Percentiles rank a stretch among this genome's conserved stretches.
These are phyloP conservation scores for Melanophora roralis DNA, from an alignment of 2,888 invertebrate genomes.

Conservation along the genomic window DNA sequence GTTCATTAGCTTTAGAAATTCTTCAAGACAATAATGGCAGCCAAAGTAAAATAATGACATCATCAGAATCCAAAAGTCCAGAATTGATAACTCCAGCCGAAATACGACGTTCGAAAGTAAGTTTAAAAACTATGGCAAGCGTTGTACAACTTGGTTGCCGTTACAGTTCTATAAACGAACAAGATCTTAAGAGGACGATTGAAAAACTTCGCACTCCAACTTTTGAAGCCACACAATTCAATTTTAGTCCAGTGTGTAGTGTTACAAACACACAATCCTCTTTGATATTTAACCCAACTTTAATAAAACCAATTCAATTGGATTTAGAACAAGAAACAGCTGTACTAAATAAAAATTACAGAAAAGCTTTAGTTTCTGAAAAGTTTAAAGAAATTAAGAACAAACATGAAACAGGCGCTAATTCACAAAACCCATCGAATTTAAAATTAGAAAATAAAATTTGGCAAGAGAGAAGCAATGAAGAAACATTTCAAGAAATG, in stretches of 20 bases:
- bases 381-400: too few relatives aligned
- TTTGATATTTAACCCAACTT: neutral
- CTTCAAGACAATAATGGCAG: conserved; percentile 35
- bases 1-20: conserved; percentile 51
- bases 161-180: conserved; percentile 84
- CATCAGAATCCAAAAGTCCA: too few relatives aligned
- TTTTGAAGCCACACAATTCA: conserved; percentile 68
- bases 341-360: too few relatives aligned
- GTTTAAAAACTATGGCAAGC: conserved; percentile 69
- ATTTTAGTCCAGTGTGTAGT: conserved; percentile 19
- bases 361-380: too few relatives aligned
- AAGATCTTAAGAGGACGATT: conserved; percentile 84
- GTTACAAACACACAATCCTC: neutral
- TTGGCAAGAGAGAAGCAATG: too few relatives aligned
- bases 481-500: neutral
- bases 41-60: neutral
- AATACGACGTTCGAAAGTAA: conserved; percentile 1
- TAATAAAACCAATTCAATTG: neutral
- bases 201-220: conserved; percentile 82
- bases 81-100: too few relatives aligned
- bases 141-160: conserved; percentile 79
- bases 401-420: too few relatives aligned
- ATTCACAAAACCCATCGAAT: too few relatives aligned
- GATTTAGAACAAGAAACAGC: neutral
- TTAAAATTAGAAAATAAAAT: too few relatives aligned